Evolutionary conservation across 2,888 invertebrate genomes (phyloP).

Genomic region (Acanthacorydalis orientalis): DNA sequence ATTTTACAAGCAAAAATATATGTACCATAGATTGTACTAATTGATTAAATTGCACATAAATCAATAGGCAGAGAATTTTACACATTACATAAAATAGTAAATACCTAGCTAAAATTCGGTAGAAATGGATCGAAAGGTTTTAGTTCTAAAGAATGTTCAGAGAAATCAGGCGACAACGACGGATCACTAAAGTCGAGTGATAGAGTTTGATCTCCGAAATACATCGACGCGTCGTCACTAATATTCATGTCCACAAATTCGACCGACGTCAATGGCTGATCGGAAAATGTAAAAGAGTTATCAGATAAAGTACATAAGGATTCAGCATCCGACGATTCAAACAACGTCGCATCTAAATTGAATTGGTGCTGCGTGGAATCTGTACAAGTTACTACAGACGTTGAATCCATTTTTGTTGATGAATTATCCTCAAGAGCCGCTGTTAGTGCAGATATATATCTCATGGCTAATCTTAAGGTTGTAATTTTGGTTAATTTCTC

Average conservation of each 20-base stretch:
- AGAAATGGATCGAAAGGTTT: slow-evolving; percentile 21
- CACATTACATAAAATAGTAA: slow-evolving; percentile 5
- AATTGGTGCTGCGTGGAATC: background rate
- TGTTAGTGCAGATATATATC: slow-evolving; percentile 38
- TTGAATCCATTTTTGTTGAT: background rate
- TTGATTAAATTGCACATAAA: no score
- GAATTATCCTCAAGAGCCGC: slow-evolving; percentile 18
- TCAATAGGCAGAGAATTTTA: no score
- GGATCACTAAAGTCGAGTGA: slow-evolving; percentile 19
- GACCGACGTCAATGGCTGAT: slow-evolving; percentile 23
- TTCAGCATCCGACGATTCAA: slow-evolving; percentile 22
- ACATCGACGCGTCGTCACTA: background rate
- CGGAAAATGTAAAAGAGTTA: slow-evolving; percentile 11
- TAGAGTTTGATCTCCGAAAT: slow-evolving; percentile 22
- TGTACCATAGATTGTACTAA: no score
- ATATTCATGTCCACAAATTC: slow-evolving; percentile 16
- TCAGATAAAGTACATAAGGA: slow-evolving; percentile 17
- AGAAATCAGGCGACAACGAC: slow-evolving; percentile 21
- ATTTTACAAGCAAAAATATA: no score
- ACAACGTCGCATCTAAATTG: slow-evolving; percentile 16
- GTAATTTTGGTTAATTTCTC: slow-evolving; percentile 50
- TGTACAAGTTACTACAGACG: background rate
- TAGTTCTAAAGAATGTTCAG: slow-evolving; percentile 17
- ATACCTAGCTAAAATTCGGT: slow-evolving; percentile 18
- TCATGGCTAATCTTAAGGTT: slow-evolving; percentile 45